A percentile compares a stretch with the other conserved stretches of the same genome.
Conservation (phyloP, 2,797 vertebrate species). For the Coilia nasus region DNA sequence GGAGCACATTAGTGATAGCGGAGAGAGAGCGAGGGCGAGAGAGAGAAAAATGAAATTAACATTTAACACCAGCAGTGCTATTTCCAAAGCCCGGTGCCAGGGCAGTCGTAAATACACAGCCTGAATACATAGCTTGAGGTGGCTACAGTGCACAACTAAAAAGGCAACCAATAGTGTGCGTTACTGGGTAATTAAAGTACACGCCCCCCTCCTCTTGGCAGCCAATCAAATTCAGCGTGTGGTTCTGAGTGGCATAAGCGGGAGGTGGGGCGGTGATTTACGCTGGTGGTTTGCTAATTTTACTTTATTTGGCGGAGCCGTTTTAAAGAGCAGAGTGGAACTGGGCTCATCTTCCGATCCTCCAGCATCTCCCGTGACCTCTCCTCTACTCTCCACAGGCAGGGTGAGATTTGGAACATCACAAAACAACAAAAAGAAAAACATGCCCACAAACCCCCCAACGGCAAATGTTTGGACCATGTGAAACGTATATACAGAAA, state of each 20-base stretch:
- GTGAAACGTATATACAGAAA: neutral
- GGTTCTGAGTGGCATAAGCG: neutral
- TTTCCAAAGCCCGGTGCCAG: slow-evolving; percentile 48
- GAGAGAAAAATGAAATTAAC: slow-evolving; percentile 47
- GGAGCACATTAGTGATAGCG: slow-evolving; percentile 56
- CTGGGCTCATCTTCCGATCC: neutral
- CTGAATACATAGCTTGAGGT: slow-evolving; percentile 18
- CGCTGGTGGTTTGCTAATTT: neutral
- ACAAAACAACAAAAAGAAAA: too few species aligned
- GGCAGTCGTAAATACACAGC: slow-evolving; percentile 49
- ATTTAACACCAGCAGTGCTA: slow-evolving; percentile 49
- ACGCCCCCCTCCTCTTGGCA: neutral
- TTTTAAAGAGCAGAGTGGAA: neutral
- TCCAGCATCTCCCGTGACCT: neutral
- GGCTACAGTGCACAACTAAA: neutral
- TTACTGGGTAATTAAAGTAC: slow-evolving; percentile 25
- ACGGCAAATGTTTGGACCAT: neutral
- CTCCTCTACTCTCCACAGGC: neutral
- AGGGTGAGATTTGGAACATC: neutral
- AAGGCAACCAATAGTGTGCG: slow-evolving; percentile 18
- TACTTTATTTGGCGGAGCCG: neutral
- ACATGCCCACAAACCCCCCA: neutral
- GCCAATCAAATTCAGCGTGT: neutral
- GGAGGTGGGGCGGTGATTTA: neutral
- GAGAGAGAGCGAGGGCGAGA: slow-evolving; percentile 11